Conservation (phyloP, 2,888 invertebrate genomes). For the Notodonta ziczac region DNA sequence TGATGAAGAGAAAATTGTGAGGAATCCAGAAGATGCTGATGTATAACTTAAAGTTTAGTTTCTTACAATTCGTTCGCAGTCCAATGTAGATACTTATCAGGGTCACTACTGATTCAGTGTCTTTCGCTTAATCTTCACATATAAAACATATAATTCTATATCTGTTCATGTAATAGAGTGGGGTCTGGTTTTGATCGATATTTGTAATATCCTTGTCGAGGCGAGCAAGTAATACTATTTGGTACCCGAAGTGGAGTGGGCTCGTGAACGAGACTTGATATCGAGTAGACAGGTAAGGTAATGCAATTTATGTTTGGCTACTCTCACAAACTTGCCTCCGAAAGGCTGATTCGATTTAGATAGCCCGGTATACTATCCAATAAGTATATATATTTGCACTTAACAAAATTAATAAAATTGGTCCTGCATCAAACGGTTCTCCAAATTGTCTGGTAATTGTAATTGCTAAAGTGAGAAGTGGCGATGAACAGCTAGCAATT, state of each 20-base stretch:
- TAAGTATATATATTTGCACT: constrained; percentile 16
- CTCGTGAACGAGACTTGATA: constrained; percentile 38
- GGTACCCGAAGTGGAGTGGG: constrained; percentile 32
- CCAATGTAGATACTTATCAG: too few species aligned
- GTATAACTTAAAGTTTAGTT: too few species aligned
- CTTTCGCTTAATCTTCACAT: too few species aligned
- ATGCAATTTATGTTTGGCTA: constrained; percentile 51
- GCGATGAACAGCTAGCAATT: background rate
- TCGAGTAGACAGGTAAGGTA: constrained; percentile 42
- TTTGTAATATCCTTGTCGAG: constrained; percentile 31
- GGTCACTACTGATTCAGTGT: too few species aligned
- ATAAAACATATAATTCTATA: too few species aligned
- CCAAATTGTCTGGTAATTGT: background rate
- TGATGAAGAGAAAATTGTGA: too few species aligned
- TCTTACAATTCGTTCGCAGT: too few species aligned
- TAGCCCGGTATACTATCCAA: constrained; percentile 19
- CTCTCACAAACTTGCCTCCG: constrained; percentile 34
- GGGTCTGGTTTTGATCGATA: constrained; percentile 17
- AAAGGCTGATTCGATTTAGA: constrained; percentile 44
- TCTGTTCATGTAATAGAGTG: background rate
- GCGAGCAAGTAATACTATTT: constrained; percentile 40
- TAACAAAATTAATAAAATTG: constrained; percentile 26
- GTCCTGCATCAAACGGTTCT: background rate
- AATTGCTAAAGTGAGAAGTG: background rate
- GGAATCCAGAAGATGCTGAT: too few species aligned